These are phyloP conservation scores for Oasisia sp. DNA, from an alignment of 2,888 invertebrate genomes.

Conservation along the genomic window DNA sequence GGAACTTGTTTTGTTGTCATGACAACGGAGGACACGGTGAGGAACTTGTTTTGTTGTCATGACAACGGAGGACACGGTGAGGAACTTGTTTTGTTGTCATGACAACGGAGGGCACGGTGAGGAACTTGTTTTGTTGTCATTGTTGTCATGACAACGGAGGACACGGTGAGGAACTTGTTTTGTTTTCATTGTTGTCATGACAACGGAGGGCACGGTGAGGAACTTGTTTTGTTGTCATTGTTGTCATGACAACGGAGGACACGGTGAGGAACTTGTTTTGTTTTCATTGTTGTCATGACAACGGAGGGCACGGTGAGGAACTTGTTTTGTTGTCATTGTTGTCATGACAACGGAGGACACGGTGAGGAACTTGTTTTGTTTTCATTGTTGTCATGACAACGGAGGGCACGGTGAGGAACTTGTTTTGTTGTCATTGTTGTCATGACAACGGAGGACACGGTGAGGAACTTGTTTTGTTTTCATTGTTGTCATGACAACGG, in stretches of 20 bases:
- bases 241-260: constrained; percentile 63
- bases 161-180: constrained; percentile 37
- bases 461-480: constrained; percentile 21
- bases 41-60: constrained; percentile 7
- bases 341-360: constrained; percentile 62
- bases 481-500: constrained; percentile 61
- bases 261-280: constrained; percentile 31
- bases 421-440: background rate
- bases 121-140: constrained; percentile 7
- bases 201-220: constrained; percentile 54
- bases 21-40: constrained; percentile 60
- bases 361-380: constrained; percentile 23
- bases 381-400: constrained; percentile 58
- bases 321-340: background rate
- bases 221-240: background rate
- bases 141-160: constrained; percentile 64
- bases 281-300: constrained; percentile 57
- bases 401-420: constrained; percentile 47
- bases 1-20: too few relatives aligned
- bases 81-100: too few relatives aligned
- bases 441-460: constrained; percentile 62
- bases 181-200: constrained; percentile 52
- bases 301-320: constrained; percentile 49
- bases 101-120: constrained; percentile 60
- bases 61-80: too few relatives aligned